phyloP scores from a whole-genome alignment of 2,888 invertebrate species.

The Arctia plantaginis region DNA sequence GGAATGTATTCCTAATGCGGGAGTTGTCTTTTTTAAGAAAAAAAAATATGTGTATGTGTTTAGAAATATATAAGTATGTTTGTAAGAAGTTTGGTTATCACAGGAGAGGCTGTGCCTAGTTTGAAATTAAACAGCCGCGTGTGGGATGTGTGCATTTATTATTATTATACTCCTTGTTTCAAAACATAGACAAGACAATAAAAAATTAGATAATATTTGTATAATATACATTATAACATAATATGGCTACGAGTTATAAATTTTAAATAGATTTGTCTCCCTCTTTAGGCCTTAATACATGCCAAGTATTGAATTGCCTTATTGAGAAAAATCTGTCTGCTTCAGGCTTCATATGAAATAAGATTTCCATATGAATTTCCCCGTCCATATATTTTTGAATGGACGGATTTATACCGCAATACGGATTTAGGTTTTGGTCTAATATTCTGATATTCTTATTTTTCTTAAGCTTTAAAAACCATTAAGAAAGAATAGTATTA shows the following conservation, averaged over 20 bases:
- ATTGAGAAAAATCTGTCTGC: constrained; percentile 3
- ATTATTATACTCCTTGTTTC: background rate
- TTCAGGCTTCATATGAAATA: constrained; percentile 42
- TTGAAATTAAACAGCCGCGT: too few species aligned
- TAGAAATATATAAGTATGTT: too few species aligned
- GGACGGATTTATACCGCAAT: constrained; percentile 28
- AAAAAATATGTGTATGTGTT: too few species aligned
- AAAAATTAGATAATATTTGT: background rate
- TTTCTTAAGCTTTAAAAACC: background rate
- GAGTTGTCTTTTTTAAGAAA: too few species aligned
- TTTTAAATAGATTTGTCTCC: background rate
- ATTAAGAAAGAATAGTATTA: background rate
- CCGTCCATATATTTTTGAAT: constrained; percentile 50
- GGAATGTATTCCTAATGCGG: too few species aligned
- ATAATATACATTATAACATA: background rate
- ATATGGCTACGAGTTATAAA: constrained; percentile 1
- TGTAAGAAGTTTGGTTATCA: too few species aligned
- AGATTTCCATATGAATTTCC: constrained; percentile 58
- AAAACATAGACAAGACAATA: background rate
- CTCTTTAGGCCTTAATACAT: constrained; percentile 6
- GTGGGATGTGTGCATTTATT: too few species aligned
- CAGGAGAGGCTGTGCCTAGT: too few species aligned
- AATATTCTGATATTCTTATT: background rate
- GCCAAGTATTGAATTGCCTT: constrained; percentile 13
- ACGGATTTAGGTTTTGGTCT: constrained; percentile 28